Evolutionary conservation across 2,113 vertebrate genomes (phyloP), one percentile per base, ranked within the genome.

Genomic region (Procavia capensis): DNA sequence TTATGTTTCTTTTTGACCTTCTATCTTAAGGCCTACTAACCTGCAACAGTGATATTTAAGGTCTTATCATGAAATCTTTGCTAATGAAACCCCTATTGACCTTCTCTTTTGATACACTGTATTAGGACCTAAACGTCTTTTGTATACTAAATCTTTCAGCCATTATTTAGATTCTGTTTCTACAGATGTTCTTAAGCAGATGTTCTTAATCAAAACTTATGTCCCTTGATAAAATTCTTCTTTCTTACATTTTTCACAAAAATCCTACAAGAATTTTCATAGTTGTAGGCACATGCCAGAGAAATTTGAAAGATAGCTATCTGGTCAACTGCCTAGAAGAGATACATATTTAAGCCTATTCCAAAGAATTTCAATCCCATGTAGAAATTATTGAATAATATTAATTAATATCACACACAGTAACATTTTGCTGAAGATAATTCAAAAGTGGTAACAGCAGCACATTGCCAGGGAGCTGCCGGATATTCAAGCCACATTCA

Each of bases 131-230:
- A 74, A 11, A 34, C 5, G 3, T 34, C 11, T 74, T 70, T 54
- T 80, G 13, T 85, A 34, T 66, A 66, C 8, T 22, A 59, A 61
- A 76, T 1, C 86, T 54, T 81, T 93, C 54, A 22, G 6, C 4
- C 31, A 90, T 83, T 89, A 76, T 87, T 74, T 89, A 31, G 39
- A 84, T 64, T 88, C 9, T 75, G 5, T 93, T 90, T 7, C 31
- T 89, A 24, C 59, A 79, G 79, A 85, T 83, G 41, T 27, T 59
- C 31, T 79, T 59, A 3, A 82, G 57, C 83, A 85, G 79, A 85
- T 83, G 41, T 27, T 59, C 31, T 79, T 59, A 3, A 82, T 63
- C 83, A 93, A 92, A 88, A 27, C 13, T 41, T 36, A 68, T 72
- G 80, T 34, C 3, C 54, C 4, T 34, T 50, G 9, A 81, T 75